Conservation (phyloP, 2,113 vertebrate genomes). For the Cyanoramphus novaezelandiae region DNA sequence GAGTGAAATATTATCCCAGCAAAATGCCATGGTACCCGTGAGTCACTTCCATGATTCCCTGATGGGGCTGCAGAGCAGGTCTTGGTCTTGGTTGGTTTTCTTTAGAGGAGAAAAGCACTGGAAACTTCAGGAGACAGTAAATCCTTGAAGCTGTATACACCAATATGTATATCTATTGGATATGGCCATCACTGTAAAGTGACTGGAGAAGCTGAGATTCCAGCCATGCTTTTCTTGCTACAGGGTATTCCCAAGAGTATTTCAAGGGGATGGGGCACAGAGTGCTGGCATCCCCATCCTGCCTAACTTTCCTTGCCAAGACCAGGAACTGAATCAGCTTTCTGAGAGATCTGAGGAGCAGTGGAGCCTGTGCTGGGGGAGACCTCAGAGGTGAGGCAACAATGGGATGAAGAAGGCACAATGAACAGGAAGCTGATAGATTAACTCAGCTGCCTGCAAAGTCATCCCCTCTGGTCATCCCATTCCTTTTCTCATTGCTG, state of each 20-base stretch:
- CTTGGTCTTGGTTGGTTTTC: background rate
- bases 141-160: background rate
- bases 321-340: background rate
- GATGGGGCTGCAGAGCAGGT: background rate
- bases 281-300: background rate
- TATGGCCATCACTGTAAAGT: background rate
- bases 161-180: accelerated
- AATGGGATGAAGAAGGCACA: background rate
- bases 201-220: background rate
- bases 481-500: background rate
- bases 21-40: background rate
- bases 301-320: background rate
- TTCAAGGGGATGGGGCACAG: background rate
- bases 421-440: background rate
- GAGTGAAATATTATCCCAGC: background rate
- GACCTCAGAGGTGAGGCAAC: background rate
- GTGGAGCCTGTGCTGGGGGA: background rate
- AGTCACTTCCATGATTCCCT: background rate
- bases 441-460: background rate
- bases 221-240: background rate
- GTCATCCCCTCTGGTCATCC: background rate
- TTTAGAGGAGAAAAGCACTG: background rate
- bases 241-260: background rate
- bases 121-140: background rate
- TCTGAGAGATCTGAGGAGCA: background rate